These are phyloP conservation scores for Meloidogyne chitwoodi DNA, from an alignment of 1,140 invertebrate genomes.

Conservation along the genomic window DNA sequence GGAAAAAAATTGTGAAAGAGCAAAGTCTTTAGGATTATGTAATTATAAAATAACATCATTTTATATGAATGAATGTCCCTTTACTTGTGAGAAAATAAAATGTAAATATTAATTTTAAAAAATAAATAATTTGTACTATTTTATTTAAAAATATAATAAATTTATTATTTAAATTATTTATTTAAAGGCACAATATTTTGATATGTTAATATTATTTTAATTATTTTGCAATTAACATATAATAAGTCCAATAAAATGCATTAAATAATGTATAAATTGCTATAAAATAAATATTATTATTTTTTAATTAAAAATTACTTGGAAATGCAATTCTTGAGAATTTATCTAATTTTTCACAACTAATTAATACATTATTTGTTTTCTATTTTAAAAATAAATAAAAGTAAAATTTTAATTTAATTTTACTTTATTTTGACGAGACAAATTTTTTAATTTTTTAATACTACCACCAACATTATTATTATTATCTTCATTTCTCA, in stretches of 20 bases:
- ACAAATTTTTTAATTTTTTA: constrained; percentile 7
- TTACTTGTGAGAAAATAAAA: too few species aligned
- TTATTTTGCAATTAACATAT: constrained; percentile 29
- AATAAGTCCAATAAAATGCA: constrained; percentile 41
- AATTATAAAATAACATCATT: too few species aligned
- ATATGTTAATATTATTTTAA: neutral
- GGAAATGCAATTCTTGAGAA: constrained; percentile 48
- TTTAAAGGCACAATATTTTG: neutral
- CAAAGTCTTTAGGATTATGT: too few species aligned
- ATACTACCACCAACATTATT: constrained; percentile 23
- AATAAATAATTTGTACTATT: neutral
- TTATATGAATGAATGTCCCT: too few species aligned
- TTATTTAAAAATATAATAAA: neutral
- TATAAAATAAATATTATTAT: constrained; percentile 14
- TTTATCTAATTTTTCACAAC: constrained; percentile 46
- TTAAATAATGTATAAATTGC: constrained; percentile 39
- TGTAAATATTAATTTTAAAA: too few species aligned
- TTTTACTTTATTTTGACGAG: constrained; percentile 23
- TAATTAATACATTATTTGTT: constrained; percentile 27
- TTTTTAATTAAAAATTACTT: constrained; percentile 26
- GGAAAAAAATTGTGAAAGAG: too few species aligned
- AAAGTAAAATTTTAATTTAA: constrained; percentile 26
- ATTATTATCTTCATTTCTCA: constrained; percentile 33
- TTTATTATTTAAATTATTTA: neutral
- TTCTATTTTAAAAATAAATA: constrained; percentile 28